Conservation (phyloP, 92 coral and sea anemone genomes). For the Siderastrea radians region DNA sequence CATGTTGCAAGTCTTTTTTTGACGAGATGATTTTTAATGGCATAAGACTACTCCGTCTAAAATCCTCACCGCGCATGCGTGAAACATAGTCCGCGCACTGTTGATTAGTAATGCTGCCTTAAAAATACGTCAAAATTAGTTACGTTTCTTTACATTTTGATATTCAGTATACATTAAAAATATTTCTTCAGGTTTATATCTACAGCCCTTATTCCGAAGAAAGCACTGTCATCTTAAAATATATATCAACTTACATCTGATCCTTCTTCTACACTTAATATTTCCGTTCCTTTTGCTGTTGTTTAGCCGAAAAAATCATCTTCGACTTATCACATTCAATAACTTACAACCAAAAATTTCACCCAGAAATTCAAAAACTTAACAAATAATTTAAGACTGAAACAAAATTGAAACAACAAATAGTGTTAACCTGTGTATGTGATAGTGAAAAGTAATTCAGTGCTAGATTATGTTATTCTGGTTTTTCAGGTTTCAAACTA, state of each 20-base stretch:
- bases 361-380: not conserved
- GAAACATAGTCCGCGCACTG: no score
- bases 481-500: no score
- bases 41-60: no score
- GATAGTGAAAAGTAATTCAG: not conserved
- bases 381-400: not conserved
- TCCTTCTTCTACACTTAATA: not conserved
- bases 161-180: constrained; percentile 46
- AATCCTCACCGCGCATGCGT: no score
- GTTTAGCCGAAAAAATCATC: not conserved
- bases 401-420: not conserved
- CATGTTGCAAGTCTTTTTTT: no score
- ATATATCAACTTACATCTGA: constrained; percentile 10
- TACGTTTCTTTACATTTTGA: constrained; percentile 2
- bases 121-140: not conserved
- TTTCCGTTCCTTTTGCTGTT: not conserved
- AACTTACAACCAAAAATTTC: not conserved
- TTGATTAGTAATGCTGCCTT: no score
- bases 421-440: not conserved
- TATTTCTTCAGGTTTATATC: constrained; percentile 24
- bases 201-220: not conserved
- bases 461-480: not conserved
- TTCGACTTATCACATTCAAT: not conserved
- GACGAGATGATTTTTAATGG: no score
- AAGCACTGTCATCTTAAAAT: constrained; percentile 13